A percentile compares a stretch with the other conserved stretches of the same genome.
Evolutionary conservation across 64 coral and sea anemone genomes (phyloP).

Genomic region (Porites australiensis): DNA sequence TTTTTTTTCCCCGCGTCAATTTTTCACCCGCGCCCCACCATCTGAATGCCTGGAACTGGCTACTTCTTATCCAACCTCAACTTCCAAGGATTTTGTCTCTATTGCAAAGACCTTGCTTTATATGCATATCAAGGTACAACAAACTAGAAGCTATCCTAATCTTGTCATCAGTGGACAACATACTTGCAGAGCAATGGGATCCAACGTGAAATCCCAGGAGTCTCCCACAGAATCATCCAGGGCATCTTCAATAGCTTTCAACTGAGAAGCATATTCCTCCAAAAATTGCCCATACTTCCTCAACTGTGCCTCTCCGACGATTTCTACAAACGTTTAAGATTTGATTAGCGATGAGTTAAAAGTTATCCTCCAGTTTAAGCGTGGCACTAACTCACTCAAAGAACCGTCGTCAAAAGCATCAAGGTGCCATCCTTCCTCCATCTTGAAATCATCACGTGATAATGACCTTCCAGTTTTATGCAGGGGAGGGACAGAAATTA

Average conservation of each 20-base stretch:
- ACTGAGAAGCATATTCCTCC: conserved; percentile 88
- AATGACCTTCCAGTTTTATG: no score
- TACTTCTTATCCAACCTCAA: no score
- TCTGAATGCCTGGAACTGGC: no score
- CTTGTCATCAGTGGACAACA: conserved; percentile 9
- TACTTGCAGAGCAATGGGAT: conserved; percentile 94
- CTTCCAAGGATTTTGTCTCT: no score
- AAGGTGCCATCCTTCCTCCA: conserved; percentile 90
- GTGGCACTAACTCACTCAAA: conserved; percentile 78
- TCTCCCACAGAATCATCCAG: conserved; percentile 93
- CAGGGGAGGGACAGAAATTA: no score
- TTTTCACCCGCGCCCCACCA: no score
- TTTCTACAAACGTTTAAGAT: conserved; percentile 51
- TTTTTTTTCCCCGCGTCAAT: no score
- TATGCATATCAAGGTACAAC: no score
- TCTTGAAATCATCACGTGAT: conserved; percentile 67
- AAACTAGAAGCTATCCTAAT: no score
- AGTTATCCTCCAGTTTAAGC: not conserved
- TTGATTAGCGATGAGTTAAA: not conserved
- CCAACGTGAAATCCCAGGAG: conserved; percentile 92
- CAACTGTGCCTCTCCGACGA: conserved; percentile 93
- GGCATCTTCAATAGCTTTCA: conserved; percentile 96
- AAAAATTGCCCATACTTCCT: conserved; percentile 94
- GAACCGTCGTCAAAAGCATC: conserved; percentile 97
- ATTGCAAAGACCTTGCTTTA: no score